phyloP scores from a whole-genome alignment of 2,888 invertebrate species.

The Rugalucina vietnamica region DNA sequence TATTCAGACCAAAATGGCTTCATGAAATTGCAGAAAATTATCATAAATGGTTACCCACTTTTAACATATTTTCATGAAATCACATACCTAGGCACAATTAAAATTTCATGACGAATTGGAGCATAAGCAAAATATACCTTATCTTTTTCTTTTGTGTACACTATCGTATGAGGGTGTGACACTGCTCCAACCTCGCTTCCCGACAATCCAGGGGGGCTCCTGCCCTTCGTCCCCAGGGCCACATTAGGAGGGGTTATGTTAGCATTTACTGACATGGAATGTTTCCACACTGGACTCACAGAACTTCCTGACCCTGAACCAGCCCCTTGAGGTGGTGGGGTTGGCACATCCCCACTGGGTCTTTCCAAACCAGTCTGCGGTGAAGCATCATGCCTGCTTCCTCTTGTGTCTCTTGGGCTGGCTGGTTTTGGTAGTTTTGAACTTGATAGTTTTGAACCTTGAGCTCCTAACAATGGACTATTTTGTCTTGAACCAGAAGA shows the following conservation, averaged over 20 bases:
- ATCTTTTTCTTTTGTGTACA: slow-evolving; percentile 85
- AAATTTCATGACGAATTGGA: no score
- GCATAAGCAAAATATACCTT: no score
- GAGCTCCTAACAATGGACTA: slow-evolving; percentile 7
- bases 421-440: slow-evolving; percentile 16
- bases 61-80: no score
- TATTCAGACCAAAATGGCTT: no score
- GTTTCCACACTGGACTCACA: slow-evolving; percentile 84
- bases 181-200: not conserved
- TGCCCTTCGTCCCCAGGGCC: slow-evolving; percentile 77
- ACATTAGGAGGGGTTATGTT: slow-evolving; percentile 84
- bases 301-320: slow-evolving; percentile 39
- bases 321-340: slow-evolving; percentile 5
- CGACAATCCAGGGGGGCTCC: slow-evolving; percentile 27
- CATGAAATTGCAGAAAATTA: no score
- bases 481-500: not conserved
- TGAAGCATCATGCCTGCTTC: not conserved
- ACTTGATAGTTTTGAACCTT: not conserved
- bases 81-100: no score
- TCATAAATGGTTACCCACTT: no score
- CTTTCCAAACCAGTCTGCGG: not conserved
- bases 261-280: slow-evolving; percentile 85
- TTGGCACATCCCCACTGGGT: slow-evolving; percentile 1
- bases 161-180: slow-evolving; percentile 21
- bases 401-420: slow-evolving; percentile 46